A percentile compares a stretch with the other conserved stretches of the same genome.
Conservation (phyloP, 2,888 invertebrate genomes). For the Matsumyia berberina region DNA sequence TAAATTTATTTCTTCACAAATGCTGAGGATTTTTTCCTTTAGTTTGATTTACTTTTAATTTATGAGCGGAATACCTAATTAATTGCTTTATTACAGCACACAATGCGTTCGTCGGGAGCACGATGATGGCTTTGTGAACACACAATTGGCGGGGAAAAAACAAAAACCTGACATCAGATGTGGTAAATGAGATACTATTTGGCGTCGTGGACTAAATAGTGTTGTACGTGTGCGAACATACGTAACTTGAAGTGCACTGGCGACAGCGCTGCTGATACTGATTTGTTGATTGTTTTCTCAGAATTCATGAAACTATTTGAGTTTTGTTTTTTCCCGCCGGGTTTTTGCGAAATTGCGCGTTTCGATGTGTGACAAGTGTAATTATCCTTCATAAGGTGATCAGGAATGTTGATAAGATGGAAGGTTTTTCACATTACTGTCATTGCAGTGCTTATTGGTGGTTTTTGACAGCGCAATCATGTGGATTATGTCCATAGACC, state of each 20-base stretch:
- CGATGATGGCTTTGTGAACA: background rate
- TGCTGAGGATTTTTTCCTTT: slow-evolving; percentile 23
- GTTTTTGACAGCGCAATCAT: background rate
- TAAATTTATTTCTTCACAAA: slow-evolving; percentile 38
- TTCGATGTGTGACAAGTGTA: slow-evolving; percentile 7
- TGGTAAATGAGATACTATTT: slow-evolving; percentile 1
- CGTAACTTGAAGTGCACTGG: slow-evolving; percentile 20
- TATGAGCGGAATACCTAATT: slow-evolving; percentile 59
- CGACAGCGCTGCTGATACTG: slow-evolving; percentile 28
- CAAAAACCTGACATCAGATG: slow-evolving; percentile 10
- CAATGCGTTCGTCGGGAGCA: slow-evolving; percentile 7
- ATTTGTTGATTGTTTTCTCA: slow-evolving; percentile 27
- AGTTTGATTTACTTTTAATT: slow-evolving; percentile 39
- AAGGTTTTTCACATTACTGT: background rate
- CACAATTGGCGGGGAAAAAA: slow-evolving; percentile 12
- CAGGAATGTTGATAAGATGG: slow-evolving; percentile 2
- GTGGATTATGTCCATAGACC: no score
- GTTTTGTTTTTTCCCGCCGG: background rate
- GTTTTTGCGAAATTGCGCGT: slow-evolving; percentile 4
- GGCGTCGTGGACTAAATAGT: slow-evolving; percentile 42
- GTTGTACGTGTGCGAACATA: slow-evolving; percentile 3
- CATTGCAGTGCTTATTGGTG: background rate
- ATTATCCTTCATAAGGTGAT: slow-evolving; percentile 1
- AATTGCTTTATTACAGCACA: slow-evolving; percentile 34
- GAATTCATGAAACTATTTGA: slow-evolving; percentile 1